Evolutionary conservation across 2,113 vertebrate genomes (phyloP), one percentile per base, ranked within the genome.

Genomic region (Neogobius melanostomus): DNA sequence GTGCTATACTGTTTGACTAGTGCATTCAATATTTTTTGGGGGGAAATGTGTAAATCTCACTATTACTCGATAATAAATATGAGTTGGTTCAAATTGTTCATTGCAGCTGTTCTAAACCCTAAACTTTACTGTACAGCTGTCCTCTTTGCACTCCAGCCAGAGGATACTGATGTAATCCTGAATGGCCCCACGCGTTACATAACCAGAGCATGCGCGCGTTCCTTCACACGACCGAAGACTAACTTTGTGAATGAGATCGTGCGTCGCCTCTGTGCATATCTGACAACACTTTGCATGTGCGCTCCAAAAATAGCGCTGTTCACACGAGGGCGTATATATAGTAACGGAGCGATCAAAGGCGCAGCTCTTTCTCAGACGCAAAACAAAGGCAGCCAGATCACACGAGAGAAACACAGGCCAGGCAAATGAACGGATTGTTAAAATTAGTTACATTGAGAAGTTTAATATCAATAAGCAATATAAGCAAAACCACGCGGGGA

Each of bases 241-340:
- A 79, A 84, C 67, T 85, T 83, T 88, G 82, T 90, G 87, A 90
- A 89, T 89, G 85, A 77, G 67, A 68, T 67, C 66, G 69, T 4
- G 28, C 28, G 1, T 36, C 28, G 71, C 74, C 64, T 81, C 77
- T 56, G 61, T 82, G 78, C 73, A 69, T 72, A 77, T 84, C 81
- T 82, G 78, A 71, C 85, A 81, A 68, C 54, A 71, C 60, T 82
- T 76, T 69, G 82, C 75, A 82, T 71, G 67, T 49, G 54, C 66
- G 56, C 80, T 82, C 79, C 65, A 81, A 87, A 84, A 80, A 82
- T 79, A 81, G 75, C 45, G 59, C 52, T 36, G 28, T 11, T 14
- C 53, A 66, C 73, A 75, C 9, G 56, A 8, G 7, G 48, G 81
- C 77, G 73, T 51, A 83, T 76, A 82, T 86, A 82, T 82, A 85